These are phyloP conservation scores for Tragelaphus buxtoni DNA, from an alignment of 2,113 vertebrate species.

Conservation along the genomic window DNA sequence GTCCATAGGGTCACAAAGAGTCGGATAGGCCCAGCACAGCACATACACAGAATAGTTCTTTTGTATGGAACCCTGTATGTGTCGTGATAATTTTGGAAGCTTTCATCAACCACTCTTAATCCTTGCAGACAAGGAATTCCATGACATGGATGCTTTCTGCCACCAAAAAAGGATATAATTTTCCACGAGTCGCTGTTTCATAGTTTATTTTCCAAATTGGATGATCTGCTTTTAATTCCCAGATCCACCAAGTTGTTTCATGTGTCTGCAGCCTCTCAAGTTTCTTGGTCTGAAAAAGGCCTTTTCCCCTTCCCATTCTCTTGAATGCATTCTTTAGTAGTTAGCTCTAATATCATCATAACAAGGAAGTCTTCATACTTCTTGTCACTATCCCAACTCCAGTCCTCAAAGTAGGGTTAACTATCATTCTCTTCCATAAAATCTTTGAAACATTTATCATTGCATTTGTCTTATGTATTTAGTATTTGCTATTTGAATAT, in stretches of 20 bases:
- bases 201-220: neutral
- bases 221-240: neutral
- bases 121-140: neutral
- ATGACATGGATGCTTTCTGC: neutral
- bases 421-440: neutral
- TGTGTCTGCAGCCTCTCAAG: neutral
- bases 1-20: neutral
- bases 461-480: neutral
- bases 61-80: neutral
- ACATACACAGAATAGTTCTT: neutral
- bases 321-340: neutral
- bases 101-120: neutral
- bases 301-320: accelerated
- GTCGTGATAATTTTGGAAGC: neutral
- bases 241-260: neutral
- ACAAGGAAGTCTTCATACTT: neutral
- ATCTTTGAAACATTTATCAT: neutral
- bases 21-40: neutral
- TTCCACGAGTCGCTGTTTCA: neutral
- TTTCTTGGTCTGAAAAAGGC: neutral
- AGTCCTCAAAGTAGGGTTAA: neutral
- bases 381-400: neutral
- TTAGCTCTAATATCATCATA: neutral
- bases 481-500: neutral
- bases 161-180: neutral